phyloP scores from a whole-genome alignment of 2,888 invertebrate species.

The Caenorhabditis sp. region DNA sequence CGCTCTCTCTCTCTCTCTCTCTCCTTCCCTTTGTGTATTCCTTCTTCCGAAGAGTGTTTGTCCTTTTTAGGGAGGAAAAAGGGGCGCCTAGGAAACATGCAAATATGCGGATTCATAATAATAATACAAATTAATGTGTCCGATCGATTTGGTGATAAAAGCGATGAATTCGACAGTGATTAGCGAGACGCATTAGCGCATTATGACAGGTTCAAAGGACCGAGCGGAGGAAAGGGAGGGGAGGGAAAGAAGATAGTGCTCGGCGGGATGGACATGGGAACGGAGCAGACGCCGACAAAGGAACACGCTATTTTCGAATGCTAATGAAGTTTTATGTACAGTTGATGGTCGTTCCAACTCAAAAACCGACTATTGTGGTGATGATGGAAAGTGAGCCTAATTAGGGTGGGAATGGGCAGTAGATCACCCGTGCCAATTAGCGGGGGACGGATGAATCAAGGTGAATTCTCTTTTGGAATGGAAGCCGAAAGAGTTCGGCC shows the following conservation, averaged over 20 bases:
- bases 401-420: no score
- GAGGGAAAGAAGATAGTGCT: background rate
- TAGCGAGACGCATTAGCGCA: slow-evolving; percentile 48
- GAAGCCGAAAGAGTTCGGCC: slow-evolving; percentile 44
- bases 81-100: slow-evolving; percentile 12
- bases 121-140: slow-evolving; percentile 46
- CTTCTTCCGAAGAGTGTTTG: slow-evolving; percentile 16
- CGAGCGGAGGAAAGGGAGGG: slow-evolving; percentile 4
- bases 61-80: slow-evolving; percentile 31
- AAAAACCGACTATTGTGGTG: background rate
- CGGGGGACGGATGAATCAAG: slow-evolving; percentile 22
- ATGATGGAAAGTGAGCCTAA: slow-evolving; percentile 9
- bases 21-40: slow-evolving; percentile 18
- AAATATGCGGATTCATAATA: slow-evolving; percentile 46
- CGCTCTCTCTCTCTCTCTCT: slow-evolving; percentile 18
- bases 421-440: slow-evolving; percentile 39
- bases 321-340: background rate
- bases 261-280: background rate
- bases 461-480: background rate
- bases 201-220: slow-evolving; percentile 48
- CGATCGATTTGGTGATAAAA: slow-evolving; percentile 50
- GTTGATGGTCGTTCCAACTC: no score
- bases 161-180: slow-evolving; percentile 38
- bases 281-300: background rate
- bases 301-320: background rate